These are phyloP conservation scores for Heterocephalus glaber DNA, from an alignment of 2,113 vertebrate genomes.

Conservation along the genomic window DNA sequence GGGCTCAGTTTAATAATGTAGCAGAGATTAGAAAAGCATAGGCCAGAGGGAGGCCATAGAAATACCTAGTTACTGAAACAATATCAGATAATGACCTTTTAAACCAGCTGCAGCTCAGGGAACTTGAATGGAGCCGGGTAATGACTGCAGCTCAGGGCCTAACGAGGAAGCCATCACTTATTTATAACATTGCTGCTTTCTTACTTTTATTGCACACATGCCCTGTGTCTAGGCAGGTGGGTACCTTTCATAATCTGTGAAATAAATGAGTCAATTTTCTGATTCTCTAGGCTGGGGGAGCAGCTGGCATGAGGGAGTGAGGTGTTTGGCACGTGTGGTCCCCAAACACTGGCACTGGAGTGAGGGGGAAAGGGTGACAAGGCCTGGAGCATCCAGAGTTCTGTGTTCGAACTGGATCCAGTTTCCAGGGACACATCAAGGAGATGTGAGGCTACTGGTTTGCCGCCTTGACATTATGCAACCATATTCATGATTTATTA, in stretches of 20 bases:
- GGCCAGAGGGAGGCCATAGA: constrained; percentile 30
- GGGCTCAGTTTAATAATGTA: constrained; percentile 47
- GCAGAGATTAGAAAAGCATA: not conserved
- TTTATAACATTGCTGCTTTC: constrained; percentile 16
- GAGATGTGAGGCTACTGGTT: too few species aligned
- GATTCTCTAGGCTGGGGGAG: not conserved
- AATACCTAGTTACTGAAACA: constrained; percentile 63
- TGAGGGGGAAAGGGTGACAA: not conserved
- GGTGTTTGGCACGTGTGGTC: not conserved
- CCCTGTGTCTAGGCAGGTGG: constrained; percentile 43
- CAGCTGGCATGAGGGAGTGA: not conserved
- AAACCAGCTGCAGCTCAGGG: constrained; percentile 53
- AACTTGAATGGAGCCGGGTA: not conserved
- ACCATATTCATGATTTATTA: not conserved
- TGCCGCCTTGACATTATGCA: not conserved
- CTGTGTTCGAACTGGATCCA: not conserved
- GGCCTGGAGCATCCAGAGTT: not conserved
- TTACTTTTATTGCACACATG: not conserved
- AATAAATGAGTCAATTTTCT: constrained; percentile 8
- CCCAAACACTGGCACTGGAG: not conserved
- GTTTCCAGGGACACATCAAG: not conserved
- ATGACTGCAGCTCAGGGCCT: constrained; percentile 32
- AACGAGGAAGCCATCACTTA: constrained; percentile 46
- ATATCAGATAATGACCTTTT: constrained; percentile 60
- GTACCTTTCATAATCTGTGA: not conserved